Evolutionary conservation across 2,797 vertebrate species (phyloP), one percentile per base, ranked within the genome.

Genomic region (Morus bassanus): DNA sequence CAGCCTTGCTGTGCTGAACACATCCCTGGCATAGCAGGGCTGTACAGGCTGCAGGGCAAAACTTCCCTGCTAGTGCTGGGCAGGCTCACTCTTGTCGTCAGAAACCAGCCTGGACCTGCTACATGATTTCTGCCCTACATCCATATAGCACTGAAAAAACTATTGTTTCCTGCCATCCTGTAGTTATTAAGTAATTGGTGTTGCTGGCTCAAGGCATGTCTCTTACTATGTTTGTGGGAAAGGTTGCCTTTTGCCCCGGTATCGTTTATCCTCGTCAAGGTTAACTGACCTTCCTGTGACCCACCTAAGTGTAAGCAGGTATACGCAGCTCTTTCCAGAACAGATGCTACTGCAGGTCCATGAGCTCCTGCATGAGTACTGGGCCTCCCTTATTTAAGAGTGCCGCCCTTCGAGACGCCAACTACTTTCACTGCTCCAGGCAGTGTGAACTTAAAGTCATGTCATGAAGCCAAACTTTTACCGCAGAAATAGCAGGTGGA

Each of bases 181-280:
- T 6, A 21, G 33, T 30, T 67, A 54, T 3, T 33, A 11, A 50
- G 7, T 8, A 77, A 41, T 39, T 72, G n/a, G 56, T 43, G 0
- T 11, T 24, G 37, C 45, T 64, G 57, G 31, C 57, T 83, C 35
- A 45, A 75, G 81, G 51, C 50, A 30, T 3, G 7, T 21, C 18
- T 69, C 54, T 88, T 51, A 31, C 2, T 3, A 4, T 0, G 0
- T 2, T 5, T 15, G 39, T 59, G 50, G 37, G 60, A 74, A 51
- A 70, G 7, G 56, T 24, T 91, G 76, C n/a, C 22, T 85, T 85
- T 80, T 2, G 3, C 33, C 54, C 39, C 5, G 3, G 3, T 6
- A 9, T 24, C 53, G 6, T 54, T 84, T 65, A 33, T 27, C 33
- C 18, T 84, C 27, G 27, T 33, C 46, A 46, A 73, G 59, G 73